phyloP scores from a whole-genome alignment of 2,113 vertebrate genomes.

The Eulemur rufifrons region DNA sequence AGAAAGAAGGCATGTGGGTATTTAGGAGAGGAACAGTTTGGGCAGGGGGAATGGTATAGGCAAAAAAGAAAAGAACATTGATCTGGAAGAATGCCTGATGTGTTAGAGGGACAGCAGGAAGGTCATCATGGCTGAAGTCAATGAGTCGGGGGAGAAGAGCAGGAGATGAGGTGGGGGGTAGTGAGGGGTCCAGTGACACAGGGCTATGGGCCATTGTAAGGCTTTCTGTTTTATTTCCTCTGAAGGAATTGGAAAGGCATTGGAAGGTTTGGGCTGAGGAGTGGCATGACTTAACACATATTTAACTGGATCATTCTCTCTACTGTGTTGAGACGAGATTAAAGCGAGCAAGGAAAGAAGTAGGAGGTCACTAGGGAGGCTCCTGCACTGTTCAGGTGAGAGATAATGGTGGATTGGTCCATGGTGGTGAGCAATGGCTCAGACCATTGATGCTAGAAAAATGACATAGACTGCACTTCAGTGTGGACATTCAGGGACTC shows the following conservation, averaged over 20 bases:
- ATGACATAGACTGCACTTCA: neutral
- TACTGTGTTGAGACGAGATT: neutral
- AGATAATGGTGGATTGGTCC: neutral
- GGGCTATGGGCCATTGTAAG: neutral
- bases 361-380: neutral
- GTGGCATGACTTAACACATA: too few species aligned
- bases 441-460: neutral
- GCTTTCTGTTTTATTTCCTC: neutral
- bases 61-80: neutral
- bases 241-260: neutral
- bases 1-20: neutral
- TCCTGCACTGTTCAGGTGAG: neutral
- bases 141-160: neutral
- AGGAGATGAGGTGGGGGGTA: neutral
- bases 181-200: neutral
- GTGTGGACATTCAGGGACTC: neutral
- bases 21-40: neutral
- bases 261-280: neutral
- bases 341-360: neutral
- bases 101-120: neutral
- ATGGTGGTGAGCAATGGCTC: neutral
- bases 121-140: neutral
- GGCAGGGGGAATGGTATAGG: neutral
- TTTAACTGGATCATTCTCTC: neutral
- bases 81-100: neutral